Evolutionary conservation across 1,140 invertebrate genomes (phyloP), one percentile per base, ranked within the genome.

Genomic region (Drosophila fuyamai): DNA sequence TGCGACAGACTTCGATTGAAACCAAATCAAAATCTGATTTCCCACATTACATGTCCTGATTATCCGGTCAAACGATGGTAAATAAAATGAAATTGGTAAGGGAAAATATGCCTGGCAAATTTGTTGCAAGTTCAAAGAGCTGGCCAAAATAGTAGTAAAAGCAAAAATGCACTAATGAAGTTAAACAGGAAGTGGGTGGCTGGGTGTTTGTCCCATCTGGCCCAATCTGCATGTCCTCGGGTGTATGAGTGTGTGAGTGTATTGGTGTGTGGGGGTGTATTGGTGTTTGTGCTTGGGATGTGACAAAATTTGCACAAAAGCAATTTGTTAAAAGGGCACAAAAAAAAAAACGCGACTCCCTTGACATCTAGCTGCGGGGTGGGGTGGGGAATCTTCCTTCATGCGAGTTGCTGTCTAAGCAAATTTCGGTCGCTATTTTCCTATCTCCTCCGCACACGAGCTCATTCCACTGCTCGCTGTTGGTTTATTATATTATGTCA

Each of bases 401-500:
- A 41, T 72, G 48, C 32, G 76, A 65, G 56, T 73, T 86, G 56
- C 67, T 68, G 74, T 86, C 55, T 74, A 76, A 78, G 55, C 66
- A 83, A 84, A 63, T 86, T 78, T 88, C 68, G 88, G 85, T 70
- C 41, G 65, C 38, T 58, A 48, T 68, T 71, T 72, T 62, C 71
- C 51, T 55, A 35, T 55, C 27, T 55, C n/a, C 32, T 12, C 14
- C 36, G 4, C 44, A 57, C 43, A 63, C 66, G 35, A 29, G 62
- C 62, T 65, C 40, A 14, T 41, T 61, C 36, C 23, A 18, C 35
- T 14, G 29, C 32, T 57, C 46, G 61, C 71, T 84, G 80, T 86
- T 86, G 80, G 76, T 76, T 81, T 88, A 88, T 88, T 88, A 83
- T 89, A 88, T 88, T 88, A 88, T 88, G 84, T 88, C 84, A 88